Percentiles rank a stretch among this genome's conserved stretches.
phyloP scores from a whole-genome alignment of 2,888 invertebrate genomes.

The Drosophila peninsularis region DNA sequence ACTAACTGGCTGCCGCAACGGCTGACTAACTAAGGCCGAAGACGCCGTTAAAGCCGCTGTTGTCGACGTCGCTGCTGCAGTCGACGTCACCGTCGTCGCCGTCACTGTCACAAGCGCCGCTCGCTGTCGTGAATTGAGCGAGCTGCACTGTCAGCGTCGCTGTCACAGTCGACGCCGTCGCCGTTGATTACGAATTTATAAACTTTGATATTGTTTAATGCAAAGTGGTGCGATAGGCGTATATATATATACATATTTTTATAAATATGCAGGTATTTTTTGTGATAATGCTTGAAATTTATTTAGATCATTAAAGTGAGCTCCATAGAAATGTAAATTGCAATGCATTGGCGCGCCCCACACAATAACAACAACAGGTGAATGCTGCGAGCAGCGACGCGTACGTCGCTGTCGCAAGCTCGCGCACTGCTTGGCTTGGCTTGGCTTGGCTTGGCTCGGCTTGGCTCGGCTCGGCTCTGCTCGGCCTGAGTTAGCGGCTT shows the following conservation, averaged over 20 bases:
- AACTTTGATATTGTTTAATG: slow-evolving; percentile 55
- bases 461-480: too few relatives aligned
- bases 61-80: slow-evolving; percentile 8
- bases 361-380: slow-evolving; percentile 61
- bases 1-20: slow-evolving; percentile 73
- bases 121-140: slow-evolving; percentile 37
- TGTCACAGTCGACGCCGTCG: slow-evolving; percentile 10
- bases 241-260: neutral
- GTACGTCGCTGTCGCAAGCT: slow-evolving; percentile 47
- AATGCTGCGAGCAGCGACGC: slow-evolving; percentile 40
- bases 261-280: slow-evolving; percentile 26
- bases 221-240: slow-evolving; percentile 27
- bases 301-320: slow-evolving; percentile 38
- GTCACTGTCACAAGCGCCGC: slow-evolving; percentile 17
- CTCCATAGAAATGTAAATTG: slow-evolving; percentile 43
- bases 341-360: slow-evolving; percentile 33
- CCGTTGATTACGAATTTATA: slow-evolving; percentile 65
- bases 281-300: slow-evolving; percentile 31
- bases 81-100: slow-evolving; percentile 6
- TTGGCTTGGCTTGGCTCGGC: neutral
- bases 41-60: slow-evolving; percentile 38
- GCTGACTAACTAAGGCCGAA: slow-evolving; percentile 71
- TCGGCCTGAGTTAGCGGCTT: slow-evolving; percentile 24
- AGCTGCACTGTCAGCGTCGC: slow-evolving; percentile 26
- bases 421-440: slow-evolving; percentile 19